Evolutionary conservation across 2,113 vertebrate genomes (phyloP), one percentile per base, ranked within the genome.

Genomic region (Crypturellus undulatus): DNA sequence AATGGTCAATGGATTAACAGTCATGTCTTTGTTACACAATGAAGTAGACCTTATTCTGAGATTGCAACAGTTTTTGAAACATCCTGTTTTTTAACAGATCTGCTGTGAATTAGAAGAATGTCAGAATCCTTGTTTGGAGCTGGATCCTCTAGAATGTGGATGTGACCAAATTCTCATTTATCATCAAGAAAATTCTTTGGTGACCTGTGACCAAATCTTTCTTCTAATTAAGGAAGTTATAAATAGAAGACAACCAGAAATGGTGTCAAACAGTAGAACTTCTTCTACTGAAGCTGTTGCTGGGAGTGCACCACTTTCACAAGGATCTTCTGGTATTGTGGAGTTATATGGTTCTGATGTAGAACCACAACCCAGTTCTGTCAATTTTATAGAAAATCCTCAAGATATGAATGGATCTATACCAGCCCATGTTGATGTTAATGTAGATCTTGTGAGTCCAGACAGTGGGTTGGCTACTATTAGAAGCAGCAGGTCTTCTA

Each of bases 251-350:
- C 98, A 98, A 86, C 97, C 98, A 30, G 97, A 98, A 92, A 98
- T 99, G 95, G 97, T 90, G 63, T 98, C 98, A 79, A 99, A 98
- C 93, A 99, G 99, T 82, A 98, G 99, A 96, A 99, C 99, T 1
- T 99, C 99, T 45, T 99, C 99, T 77, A 99, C 99, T 9, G 99
- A 99, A 94, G 99, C 99, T 5, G 99, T 99, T 91, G 99, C 99
- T 58, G 99, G 99, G 90, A 99, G 99, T 10, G 98, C 99, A 43
- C 99, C 99, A 8, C 98, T 99, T 88, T 99, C 99, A 59, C 99
- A 99, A 95, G 99, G 98, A 25, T 99, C 99, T 40, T 99, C 99
- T 19, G 99, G 99, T 51, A 99, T 99, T 86, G 98, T 98, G 96
- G 99, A 99, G 89, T 97, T 99, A 79, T 99, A 99, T 69, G 98